Percentiles rank a stretch among this genome's conserved stretches.
Conservation (phyloP, 1,140 invertebrate genomes). For the Frieseomelitta varia region DNA sequence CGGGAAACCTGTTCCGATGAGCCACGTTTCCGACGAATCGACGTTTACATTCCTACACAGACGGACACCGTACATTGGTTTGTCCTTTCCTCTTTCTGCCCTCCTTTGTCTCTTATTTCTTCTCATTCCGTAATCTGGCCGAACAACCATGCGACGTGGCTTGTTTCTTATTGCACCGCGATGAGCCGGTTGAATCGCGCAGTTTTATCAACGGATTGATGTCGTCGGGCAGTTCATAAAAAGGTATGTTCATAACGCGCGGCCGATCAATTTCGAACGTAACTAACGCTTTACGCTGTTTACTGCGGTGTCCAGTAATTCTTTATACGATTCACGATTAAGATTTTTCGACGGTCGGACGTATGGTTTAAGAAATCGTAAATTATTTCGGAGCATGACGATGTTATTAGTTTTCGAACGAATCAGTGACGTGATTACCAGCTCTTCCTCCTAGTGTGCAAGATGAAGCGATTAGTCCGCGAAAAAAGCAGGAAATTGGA, state of each 20-base stretch:
- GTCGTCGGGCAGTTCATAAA: constrained; percentile 17
- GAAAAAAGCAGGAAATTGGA: constrained; percentile 1
- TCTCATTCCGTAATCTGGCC: constrained; percentile 18
- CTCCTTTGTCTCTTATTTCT: constrained; percentile 1
- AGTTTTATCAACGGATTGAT: constrained; percentile 19
- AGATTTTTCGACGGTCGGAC: neutral
- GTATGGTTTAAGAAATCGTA: constrained; percentile 2
- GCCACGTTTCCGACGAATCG: constrained; percentile 67
- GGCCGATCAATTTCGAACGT: constrained; percentile 2
- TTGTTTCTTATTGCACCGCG: constrained; percentile 63
- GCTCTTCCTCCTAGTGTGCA: neutral
- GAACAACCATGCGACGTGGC: constrained; percentile 33
- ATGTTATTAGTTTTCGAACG: neutral
- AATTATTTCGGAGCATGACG: neutral
- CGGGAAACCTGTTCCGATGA: constrained; percentile 24
- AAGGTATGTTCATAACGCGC: constrained; percentile 27
- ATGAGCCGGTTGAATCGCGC: constrained; percentile 4
- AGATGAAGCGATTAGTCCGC: neutral
- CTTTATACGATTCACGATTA: constrained; percentile 16
- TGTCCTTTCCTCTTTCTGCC: neutral
- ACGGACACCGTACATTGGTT: neutral
- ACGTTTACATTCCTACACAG: neutral
- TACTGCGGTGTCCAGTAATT: neutral
- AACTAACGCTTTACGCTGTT: neutral
- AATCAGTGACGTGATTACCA: neutral